Percentiles rank a stretch among this genome's conserved stretches.
These are phyloP conservation scores for Lates calcarifer DNA, from an alignment of 2,113 vertebrate species.

Conservation along the genomic window DNA sequence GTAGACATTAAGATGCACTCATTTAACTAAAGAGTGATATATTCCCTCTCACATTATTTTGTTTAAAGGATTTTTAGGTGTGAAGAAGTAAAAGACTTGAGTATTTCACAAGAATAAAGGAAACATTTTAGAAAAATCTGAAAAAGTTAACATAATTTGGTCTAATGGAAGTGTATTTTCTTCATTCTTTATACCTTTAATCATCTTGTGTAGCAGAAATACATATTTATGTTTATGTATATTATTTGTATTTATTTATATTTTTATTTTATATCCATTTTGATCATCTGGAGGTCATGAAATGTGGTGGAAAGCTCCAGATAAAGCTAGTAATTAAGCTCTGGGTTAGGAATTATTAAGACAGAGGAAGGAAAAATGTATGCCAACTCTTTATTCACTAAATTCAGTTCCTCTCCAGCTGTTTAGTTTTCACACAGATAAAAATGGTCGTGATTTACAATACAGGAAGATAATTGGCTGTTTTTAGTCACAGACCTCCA, in stretches of 20 bases:
- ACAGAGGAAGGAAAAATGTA: neutral
- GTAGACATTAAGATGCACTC: neutral
- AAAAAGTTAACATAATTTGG: neutral
- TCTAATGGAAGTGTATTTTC: neutral
- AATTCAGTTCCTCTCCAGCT: neutral
- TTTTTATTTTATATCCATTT: neutral
- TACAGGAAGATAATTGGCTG: neutral
- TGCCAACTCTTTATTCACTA: neutral
- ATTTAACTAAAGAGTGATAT: neutral
- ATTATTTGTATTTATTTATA: no score
- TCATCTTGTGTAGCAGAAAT: neutral
- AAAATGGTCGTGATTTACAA: neutral
- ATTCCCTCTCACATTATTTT: neutral
- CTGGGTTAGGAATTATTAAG: no score
- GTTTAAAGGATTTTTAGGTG: neutral
- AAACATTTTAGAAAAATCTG: neutral
- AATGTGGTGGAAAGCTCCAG: neutral
- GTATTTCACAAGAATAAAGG: neutral
- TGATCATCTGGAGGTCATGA: neutral
- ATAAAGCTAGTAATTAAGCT: neutral
- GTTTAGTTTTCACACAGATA: neutral
- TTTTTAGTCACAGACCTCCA: slow-evolving; percentile 38
- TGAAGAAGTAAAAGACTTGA: neutral
- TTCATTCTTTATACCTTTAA: neutral
- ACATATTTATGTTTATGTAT: no score